Conservation (phyloP, 2,797 vertebrate genomes). For the Anolis apletophallus region DNA sequence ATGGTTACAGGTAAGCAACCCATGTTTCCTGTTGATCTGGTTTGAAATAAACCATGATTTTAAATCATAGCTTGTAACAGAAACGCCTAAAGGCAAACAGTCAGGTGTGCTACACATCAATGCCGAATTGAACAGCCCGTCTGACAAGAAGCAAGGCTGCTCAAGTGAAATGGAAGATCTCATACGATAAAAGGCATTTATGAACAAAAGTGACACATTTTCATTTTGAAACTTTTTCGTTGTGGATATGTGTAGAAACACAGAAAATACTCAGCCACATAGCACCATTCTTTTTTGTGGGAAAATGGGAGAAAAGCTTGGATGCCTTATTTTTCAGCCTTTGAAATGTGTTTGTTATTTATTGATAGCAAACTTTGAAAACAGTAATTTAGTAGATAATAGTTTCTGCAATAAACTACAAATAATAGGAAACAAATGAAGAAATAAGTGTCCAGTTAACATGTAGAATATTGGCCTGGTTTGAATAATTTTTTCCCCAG, state of each 20-base stretch:
- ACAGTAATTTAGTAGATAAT: background rate
- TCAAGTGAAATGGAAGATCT: background rate
- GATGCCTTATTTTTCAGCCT: background rate
- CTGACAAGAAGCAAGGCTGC: background rate
- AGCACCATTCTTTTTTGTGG: background rate
- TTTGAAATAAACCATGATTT: background rate
- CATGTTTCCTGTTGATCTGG: too few species aligned
- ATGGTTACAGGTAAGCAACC: too few species aligned
- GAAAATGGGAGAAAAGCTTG: background rate
- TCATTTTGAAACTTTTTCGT: too few species aligned
- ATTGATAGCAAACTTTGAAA: background rate
- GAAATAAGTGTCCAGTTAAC: background rate
- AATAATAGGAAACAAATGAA: background rate
- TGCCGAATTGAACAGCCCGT: background rate
- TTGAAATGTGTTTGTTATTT: background rate
- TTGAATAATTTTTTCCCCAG: background rate
- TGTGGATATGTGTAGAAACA: background rate
- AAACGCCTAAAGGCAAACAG: background rate
- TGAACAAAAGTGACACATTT: background rate
- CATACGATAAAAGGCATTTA: background rate
- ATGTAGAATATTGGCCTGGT: background rate
- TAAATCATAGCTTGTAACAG: background rate
- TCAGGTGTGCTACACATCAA: background rate
- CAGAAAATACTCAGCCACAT: background rate
- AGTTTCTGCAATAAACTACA: background rate